phyloP scores from a whole-genome alignment of 2,113 vertebrate species.

The Glaucomys volans region DNA sequence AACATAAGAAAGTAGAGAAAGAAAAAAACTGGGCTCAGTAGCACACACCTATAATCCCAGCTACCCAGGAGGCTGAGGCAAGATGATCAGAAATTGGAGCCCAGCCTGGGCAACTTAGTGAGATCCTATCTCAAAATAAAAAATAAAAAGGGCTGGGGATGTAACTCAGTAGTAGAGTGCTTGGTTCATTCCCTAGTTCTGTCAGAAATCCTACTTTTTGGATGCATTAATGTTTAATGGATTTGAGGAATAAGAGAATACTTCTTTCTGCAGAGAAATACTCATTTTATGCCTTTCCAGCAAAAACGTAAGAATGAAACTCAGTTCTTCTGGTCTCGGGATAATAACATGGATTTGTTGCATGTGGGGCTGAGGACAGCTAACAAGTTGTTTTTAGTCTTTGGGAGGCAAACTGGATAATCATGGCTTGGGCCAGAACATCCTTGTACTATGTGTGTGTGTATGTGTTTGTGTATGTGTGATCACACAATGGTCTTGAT shows the following conservation, averaged over 20 bases:
- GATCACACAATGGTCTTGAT: conserved; percentile 9
- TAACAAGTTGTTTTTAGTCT: conserved; percentile 4
- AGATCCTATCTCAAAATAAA: too few species aligned
- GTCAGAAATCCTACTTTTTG: neutral
- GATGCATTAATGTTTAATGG: conserved; percentile 7
- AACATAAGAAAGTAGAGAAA: too few species aligned
- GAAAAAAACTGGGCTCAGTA: too few species aligned
- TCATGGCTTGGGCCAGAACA: neutral
- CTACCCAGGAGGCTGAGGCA: too few species aligned
- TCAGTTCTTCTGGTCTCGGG: conserved; percentile 9
- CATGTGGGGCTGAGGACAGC: neutral
- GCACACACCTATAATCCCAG: too few species aligned
- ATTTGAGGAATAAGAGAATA: conserved; percentile 39
- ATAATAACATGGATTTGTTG: neutral
- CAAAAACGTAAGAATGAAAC: conserved; percentile 37
- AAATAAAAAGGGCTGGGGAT: too few species aligned
- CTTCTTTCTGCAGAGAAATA: conserved; percentile 29
- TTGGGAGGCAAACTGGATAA: conserved; percentile 37
- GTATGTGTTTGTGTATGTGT: neutral
- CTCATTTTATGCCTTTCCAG: conserved; percentile 53
- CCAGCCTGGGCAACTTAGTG: too few species aligned
- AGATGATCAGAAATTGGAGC: too few species aligned
- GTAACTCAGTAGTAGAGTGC: too few species aligned
- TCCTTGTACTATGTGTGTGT: neutral
- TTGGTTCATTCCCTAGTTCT: too few species aligned